Conservation (phyloP, 92 coral and sea anemone genomes). For the Desmophyllum pertusum region DNA sequence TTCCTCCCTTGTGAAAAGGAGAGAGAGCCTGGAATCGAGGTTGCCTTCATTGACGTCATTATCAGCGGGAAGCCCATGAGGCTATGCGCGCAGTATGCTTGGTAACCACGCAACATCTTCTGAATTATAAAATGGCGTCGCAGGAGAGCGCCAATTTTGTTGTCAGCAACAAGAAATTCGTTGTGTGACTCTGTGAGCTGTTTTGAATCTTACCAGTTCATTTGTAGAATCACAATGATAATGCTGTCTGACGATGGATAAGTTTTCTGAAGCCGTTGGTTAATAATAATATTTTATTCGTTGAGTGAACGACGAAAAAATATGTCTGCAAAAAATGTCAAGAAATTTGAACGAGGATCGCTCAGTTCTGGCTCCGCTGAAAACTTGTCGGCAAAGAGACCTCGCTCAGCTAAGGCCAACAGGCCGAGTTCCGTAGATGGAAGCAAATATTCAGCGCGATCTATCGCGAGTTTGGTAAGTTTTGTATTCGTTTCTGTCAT, state of each 20-base stretch:
- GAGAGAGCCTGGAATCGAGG: no score
- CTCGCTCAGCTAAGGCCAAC: conserved; percentile 51
- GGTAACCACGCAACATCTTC: conserved; percentile 49
- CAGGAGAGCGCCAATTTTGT: conserved; percentile 63
- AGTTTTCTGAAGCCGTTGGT: not conserved
- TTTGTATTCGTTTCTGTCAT: not conserved
- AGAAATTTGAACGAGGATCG: conserved; percentile 9
- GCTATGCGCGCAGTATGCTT: conserved; percentile 27
- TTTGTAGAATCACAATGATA: not conserved
- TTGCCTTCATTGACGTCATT: conserved; percentile 24
- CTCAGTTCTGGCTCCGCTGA: conserved; percentile 24
- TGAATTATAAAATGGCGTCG: conserved; percentile 71
- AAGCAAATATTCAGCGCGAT: conserved; percentile 75
- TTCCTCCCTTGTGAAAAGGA: no score
- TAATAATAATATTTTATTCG: not conserved
- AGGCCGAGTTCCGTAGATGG: conserved; percentile 60
- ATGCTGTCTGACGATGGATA: not conserved
- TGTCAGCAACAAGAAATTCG: conserved; percentile 40
- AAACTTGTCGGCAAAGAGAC: conserved; percentile 32
- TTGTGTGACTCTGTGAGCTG: not conserved
- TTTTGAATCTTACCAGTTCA: not conserved
- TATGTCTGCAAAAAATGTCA: conserved; percentile 40
- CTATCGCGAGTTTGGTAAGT: conserved; percentile 78
- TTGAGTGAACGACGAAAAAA: not conserved
- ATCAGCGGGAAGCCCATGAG: not conserved